phyloP scores from a whole-genome alignment of 2,113 vertebrate genomes.

The Brienomyrus brachyistius region DNA sequence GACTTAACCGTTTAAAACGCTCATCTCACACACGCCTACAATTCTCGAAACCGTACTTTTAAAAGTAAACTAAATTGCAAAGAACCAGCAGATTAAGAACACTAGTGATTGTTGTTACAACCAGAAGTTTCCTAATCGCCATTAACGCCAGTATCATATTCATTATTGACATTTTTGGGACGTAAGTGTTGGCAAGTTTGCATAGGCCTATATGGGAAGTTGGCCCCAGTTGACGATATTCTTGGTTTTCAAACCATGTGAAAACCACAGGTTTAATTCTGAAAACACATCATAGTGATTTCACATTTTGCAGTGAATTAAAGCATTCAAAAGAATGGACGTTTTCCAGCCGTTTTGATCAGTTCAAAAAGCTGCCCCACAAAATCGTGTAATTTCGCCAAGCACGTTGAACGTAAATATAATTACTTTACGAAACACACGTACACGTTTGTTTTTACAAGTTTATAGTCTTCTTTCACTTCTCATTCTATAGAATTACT shows the following conservation, averaged over 20 bases:
- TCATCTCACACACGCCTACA: not conserved
- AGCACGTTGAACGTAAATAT: not conserved
- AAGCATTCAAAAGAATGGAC: not conserved
- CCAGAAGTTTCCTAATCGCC: not conserved
- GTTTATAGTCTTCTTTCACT: not conserved
- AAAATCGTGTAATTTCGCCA: not conserved
- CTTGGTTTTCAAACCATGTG: not conserved
- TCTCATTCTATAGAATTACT: conserved; percentile 57
- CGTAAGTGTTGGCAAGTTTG: not conserved
- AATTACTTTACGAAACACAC: not conserved
- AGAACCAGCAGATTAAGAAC: not conserved
- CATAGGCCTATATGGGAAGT: not conserved
- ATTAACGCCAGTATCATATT: not conserved
- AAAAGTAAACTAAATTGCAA: not conserved
- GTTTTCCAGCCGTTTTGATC: conserved; percentile 2
- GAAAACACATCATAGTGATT: not conserved
- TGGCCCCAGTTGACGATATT: not conserved
- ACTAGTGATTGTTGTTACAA: not conserved
- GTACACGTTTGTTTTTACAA: not conserved
- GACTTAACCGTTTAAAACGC: not conserved
- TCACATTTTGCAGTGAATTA: not conserved
- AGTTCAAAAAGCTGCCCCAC: not conserved
- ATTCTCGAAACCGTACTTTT: not conserved
- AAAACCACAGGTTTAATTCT: not conserved
- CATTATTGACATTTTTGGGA: not conserved